phyloP scores from a whole-genome alignment of 2,113 vertebrate genomes.

The Dicerorhinus sumatrensis region DNA sequence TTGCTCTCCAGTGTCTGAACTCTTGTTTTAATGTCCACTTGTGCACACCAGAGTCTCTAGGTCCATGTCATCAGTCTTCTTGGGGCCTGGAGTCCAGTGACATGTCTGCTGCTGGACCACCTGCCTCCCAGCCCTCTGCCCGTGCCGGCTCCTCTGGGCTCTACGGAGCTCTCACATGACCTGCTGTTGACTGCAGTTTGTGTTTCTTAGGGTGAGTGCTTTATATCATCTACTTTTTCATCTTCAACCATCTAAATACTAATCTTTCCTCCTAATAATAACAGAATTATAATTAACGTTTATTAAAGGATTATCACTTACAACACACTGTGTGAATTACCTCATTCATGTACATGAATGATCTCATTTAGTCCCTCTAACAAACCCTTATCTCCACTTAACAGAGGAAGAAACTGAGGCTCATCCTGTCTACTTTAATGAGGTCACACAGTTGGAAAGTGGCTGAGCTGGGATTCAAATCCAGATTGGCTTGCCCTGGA shows the following conservation, averaged over 20 bases:
- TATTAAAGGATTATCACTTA: background rate
- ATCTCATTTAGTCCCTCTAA: background rate
- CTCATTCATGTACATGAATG: background rate
- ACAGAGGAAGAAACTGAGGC: background rate
- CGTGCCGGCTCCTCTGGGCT: too few relatives aligned
- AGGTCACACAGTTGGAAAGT: rapidly evolving
- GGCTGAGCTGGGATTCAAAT: background rate
- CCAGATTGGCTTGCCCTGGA: too few relatives aligned
- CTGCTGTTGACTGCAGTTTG: rapidly evolving
- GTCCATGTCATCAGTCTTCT: too few relatives aligned
- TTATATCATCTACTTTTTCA: background rate
- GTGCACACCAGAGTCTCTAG: background rate
- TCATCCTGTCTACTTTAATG: too few relatives aligned
- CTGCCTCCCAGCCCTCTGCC: rapidly evolving
- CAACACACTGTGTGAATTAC: background rate
- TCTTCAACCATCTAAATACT: background rate
- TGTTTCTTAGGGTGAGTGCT: background rate
- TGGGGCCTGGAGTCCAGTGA: too few relatives aligned
- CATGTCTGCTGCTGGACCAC: rapidly evolving
- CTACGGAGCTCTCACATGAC: rapidly evolving
- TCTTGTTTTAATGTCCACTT: background rate
- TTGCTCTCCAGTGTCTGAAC: background rate
- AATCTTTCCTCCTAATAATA: background rate
- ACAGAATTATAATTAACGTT: background rate
- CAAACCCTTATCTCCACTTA: too few relatives aligned